phyloP scores from a whole-genome alignment of 1,140 invertebrate genomes.

The Brachionus paranguensis region DNA sequence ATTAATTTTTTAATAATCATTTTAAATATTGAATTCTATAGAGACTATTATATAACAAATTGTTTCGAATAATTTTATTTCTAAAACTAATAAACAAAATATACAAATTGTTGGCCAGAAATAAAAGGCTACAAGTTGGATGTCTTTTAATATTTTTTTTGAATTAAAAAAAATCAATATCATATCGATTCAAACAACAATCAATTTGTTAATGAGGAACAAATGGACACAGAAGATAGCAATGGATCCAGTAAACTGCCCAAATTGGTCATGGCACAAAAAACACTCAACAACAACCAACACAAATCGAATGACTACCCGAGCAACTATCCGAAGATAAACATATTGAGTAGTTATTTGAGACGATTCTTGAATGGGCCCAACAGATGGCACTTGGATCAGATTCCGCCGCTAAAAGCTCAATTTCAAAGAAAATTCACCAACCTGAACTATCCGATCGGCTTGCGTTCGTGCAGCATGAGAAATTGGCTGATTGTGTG shows the following conservation, averaged over 20 bases:
- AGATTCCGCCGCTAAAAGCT: constrained; percentile 21
- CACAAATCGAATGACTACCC: background rate
- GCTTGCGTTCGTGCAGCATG: background rate
- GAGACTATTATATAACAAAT: background rate
- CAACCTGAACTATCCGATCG: background rate
- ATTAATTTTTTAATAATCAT: background rate
- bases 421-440: constrained; percentile 11
- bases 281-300: background rate
- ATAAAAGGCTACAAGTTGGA: background rate
- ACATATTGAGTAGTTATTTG: background rate
- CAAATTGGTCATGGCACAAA: background rate
- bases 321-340: background rate
- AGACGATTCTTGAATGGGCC: background rate
- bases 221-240: background rate
- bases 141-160: background rate
- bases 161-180: background rate
- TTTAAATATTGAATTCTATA: background rate
- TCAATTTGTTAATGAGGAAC: background rate
- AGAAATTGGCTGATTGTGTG: constrained; percentile 38
- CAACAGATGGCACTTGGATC: background rate
- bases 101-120: background rate
- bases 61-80: background rate
- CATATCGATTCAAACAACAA: background rate
- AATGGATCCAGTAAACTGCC: background rate
- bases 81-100: background rate